These are phyloP conservation scores for Pseudolaguvia tuberculata DNA, from an alignment of 2,113 vertebrate species.

Conservation along the genomic window DNA sequence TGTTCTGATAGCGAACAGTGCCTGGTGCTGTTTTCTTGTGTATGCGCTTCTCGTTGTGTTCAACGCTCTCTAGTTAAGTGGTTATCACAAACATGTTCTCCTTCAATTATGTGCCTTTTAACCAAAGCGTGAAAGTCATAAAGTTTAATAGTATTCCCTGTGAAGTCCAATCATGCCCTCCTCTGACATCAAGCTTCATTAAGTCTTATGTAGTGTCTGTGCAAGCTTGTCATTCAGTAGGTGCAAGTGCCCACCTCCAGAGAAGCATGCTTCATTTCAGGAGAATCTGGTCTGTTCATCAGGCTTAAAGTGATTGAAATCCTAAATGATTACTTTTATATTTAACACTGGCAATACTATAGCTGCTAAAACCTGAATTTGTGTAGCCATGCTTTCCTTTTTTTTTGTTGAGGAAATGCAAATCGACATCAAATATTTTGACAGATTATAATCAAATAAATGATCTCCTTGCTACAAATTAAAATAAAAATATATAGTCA, in stretches of 20 bases:
- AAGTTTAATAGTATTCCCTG: conserved; percentile 43
- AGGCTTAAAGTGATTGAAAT: not conserved
- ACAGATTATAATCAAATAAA: too few relatives aligned
- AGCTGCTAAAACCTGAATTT: not conserved
- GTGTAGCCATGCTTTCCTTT: too few relatives aligned
- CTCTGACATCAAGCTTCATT: conserved; percentile 43
- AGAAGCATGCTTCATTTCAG: conserved; percentile 8
- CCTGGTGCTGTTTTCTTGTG: not conserved
- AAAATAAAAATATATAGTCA: too few relatives aligned
- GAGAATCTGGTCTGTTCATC: conserved; percentile 15
- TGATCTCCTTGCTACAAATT: too few relatives aligned
- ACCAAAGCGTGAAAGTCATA: conserved; percentile 48
- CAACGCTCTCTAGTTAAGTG: conserved; percentile 17
- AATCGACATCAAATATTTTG: too few relatives aligned
- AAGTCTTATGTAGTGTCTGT: conserved; percentile 23
- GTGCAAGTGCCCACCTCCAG: conserved; percentile 4
- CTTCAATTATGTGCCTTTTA: conserved; percentile 43
- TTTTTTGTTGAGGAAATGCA: too few relatives aligned
- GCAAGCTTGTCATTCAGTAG: conserved; percentile 28
- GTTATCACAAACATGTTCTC: conserved; percentile 40
- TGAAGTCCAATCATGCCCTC: conserved; percentile 41
- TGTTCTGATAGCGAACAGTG: not conserved
- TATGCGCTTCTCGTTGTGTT: conserved; percentile 28
- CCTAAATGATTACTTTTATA: too few relatives aligned
- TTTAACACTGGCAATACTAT: not conserved